phyloP scores from a whole-genome alignment of 2,888 invertebrate species.

The Lepetodrilus schrolli region DNA sequence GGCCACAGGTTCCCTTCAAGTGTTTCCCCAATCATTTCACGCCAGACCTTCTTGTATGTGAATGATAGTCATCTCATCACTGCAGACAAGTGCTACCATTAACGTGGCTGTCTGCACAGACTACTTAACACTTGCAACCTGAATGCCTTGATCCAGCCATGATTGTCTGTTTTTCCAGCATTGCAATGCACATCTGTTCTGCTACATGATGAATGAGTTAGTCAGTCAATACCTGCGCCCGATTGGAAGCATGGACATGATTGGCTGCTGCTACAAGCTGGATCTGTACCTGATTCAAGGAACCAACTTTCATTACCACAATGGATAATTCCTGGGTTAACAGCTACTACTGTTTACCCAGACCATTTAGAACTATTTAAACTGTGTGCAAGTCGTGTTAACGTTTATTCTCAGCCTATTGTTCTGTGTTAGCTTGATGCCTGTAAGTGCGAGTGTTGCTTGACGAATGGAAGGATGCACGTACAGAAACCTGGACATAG shows the following conservation, averaged over 20 bases:
- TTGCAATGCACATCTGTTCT: too few species aligned
- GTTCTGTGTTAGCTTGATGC: not conserved
- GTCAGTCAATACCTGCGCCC: too few species aligned
- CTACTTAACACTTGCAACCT: not conserved
- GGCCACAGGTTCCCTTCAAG: too few species aligned
- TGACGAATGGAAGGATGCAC: not conserved
- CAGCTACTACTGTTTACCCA: too few species aligned
- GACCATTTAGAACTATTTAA: not conserved
- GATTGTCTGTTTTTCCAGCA: too few species aligned
- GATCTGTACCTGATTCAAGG: too few species aligned
- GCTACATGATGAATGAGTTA: too few species aligned
- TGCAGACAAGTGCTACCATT: not conserved
- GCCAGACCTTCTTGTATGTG: not conserved
- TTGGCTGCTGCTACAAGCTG: too few species aligned
- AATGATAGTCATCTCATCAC: not conserved
- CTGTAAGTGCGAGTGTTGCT: not conserved
- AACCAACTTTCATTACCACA: too few species aligned
- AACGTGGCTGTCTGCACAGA: not conserved
- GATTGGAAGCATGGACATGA: too few species aligned
- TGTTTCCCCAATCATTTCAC: not conserved
- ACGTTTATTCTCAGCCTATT: not conserved
- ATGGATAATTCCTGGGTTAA: too few species aligned
- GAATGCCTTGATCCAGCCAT: slow-evolving; percentile 13
- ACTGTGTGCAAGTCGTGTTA: not conserved
- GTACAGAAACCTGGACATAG: not conserved